Evolutionary conservation across 2,888 invertebrate species (phyloP).

Genomic region (Tachina lurida): DNA sequence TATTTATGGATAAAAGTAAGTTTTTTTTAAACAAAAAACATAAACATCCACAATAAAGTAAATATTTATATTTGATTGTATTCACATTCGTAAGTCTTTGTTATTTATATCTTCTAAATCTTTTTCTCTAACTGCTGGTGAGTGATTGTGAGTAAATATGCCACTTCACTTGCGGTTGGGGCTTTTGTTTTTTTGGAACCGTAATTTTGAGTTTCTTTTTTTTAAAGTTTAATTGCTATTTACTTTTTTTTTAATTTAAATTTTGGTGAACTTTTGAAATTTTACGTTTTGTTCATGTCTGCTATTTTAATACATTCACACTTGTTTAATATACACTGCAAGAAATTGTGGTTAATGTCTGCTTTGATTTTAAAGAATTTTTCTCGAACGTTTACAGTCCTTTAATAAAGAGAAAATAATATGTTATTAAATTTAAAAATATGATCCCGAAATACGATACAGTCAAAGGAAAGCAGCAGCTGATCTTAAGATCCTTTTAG

Average conservation of each 20-base stretch:
- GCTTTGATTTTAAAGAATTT: too few relatives aligned
- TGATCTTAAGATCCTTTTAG: neutral
- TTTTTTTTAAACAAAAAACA: neutral
- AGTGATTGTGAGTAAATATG: neutral
- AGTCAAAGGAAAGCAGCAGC: too few relatives aligned
- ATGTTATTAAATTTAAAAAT: too few relatives aligned
- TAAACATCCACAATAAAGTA: too few relatives aligned
- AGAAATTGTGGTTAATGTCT: neutral
- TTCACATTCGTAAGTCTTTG: neutral
- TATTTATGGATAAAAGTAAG: slow-evolving; percentile 10
- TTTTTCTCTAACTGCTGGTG: neutral
- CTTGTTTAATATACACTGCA: neutral
- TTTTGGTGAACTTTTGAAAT: slow-evolving; percentile 61
- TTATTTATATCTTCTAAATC: neutral
- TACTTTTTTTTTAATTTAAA: slow-evolving; percentile 21
- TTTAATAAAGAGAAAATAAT: too few relatives aligned
- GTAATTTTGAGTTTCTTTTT: slow-evolving; percentile 1
- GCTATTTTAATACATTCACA: slow-evolving; percentile 3
- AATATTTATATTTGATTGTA: neutral
- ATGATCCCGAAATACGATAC: too few relatives aligned
- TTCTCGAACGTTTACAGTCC: too few relatives aligned
- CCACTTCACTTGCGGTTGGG: slow-evolving; percentile 29
- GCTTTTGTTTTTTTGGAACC: neutral
- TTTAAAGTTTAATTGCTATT: slow-evolving; percentile 28
- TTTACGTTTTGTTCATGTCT: slow-evolving; percentile 60